Conservation (phyloP, 2,888 invertebrate species). For the Eumacrocentrus americanus region DNA sequence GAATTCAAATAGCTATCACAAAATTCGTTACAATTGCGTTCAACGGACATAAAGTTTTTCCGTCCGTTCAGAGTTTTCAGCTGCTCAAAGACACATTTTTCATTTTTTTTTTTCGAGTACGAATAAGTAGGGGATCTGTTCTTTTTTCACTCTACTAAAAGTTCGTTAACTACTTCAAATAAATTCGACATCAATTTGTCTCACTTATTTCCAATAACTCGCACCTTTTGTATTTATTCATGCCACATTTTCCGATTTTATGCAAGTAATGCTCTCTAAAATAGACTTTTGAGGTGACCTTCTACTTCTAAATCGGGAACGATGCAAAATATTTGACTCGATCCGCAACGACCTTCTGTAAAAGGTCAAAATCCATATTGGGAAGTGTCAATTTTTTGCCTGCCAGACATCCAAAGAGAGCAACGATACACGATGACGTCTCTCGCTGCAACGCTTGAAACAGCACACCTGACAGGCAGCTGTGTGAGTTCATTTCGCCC, state of each 20-base stretch:
- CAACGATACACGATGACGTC: background rate
- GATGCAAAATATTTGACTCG: background rate
- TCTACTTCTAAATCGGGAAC: background rate
- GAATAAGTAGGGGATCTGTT: too few relatives aligned
- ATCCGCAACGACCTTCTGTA: background rate
- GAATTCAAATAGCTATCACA: too few relatives aligned
- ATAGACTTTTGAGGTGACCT: background rate
- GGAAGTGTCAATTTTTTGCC: background rate
- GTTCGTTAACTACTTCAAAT: too few relatives aligned
- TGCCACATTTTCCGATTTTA: too few relatives aligned
- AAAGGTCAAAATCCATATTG: background rate
- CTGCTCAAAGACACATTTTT: too few relatives aligned
- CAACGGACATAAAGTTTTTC: too few relatives aligned
- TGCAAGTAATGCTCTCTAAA: background rate
- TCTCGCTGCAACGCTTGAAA: background rate
- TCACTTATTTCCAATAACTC: background rate
- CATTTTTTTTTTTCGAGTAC: too few relatives aligned
- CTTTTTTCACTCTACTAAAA: too few relatives aligned
- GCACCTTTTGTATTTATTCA: background rate
- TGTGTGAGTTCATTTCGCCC: conserved; percentile 35
- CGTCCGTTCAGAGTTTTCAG: too few relatives aligned
- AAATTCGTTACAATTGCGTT: too few relatives aligned
- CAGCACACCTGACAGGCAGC: conserved; percentile 45
- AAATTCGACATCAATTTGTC: too few relatives aligned
- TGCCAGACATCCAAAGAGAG: too few relatives aligned